Conservation (phyloP, 2,797 vertebrate genomes). For the Takifugu ocellatus region DNA sequence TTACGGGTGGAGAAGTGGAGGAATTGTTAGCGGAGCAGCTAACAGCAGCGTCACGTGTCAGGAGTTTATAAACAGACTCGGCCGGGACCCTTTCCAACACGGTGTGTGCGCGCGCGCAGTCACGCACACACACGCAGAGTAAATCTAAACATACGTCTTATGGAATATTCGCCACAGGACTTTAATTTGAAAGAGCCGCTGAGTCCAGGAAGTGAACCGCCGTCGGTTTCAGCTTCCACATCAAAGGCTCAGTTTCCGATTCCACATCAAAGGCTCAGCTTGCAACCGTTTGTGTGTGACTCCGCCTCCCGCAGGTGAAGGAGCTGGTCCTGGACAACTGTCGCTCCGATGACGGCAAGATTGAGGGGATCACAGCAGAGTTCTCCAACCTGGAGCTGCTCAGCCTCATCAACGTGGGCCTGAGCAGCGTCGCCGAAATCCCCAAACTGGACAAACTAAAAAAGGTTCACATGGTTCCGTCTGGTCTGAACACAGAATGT, state of each 20-base stretch:
- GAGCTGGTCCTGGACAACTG: conserved; percentile 92
- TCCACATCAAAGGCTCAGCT: too few relatives aligned
- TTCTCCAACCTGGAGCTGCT: conserved; percentile 90
- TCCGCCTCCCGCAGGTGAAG: conserved; percentile 72
- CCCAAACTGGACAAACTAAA: conserved; percentile 89
- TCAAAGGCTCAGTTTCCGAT: too few relatives aligned
- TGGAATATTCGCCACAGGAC: too few relatives aligned
- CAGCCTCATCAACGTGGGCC: conserved; percentile 89
- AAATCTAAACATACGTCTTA: too few relatives aligned
- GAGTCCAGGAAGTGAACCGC: too few relatives aligned
- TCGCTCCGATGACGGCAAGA: conserved; percentile 83
- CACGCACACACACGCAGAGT: too few relatives aligned
- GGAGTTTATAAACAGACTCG: background rate
- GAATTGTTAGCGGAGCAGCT: background rate
- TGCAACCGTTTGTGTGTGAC: background rate
- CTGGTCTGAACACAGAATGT: background rate
- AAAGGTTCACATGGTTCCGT: conserved; percentile 73
- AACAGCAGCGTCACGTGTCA: conserved; percentile 7
- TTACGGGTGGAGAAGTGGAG: background rate
- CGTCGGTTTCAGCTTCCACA: too few relatives aligned
- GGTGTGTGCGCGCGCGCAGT: too few relatives aligned
- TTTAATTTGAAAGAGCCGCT: too few relatives aligned
- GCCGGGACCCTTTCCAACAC: background rate
- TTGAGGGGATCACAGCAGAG: conserved; percentile 86
- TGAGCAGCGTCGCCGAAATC: conserved; percentile 84